Evolutionary conservation across 2,888 invertebrate species (phyloP).

Genomic region (Capitulum mitella): DNA sequence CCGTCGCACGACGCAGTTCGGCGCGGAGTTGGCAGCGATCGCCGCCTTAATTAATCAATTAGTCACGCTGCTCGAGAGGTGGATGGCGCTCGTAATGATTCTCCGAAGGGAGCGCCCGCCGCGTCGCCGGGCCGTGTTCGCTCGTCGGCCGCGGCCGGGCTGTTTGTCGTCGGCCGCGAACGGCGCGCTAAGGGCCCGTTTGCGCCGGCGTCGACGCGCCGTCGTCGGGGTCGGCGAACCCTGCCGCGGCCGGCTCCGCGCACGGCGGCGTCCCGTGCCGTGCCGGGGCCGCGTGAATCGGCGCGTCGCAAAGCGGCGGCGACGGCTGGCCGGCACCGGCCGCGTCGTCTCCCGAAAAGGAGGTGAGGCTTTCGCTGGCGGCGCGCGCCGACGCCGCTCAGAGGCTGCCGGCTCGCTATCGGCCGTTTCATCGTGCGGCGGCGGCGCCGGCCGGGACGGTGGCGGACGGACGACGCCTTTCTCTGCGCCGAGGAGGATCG

Average conservation of each 20-base stretch:
- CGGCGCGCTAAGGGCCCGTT: no score
- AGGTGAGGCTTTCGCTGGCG: neutral
- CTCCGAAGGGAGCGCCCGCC: neutral
- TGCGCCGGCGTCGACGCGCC: neutral
- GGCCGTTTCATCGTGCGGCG: neutral
- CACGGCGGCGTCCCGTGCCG: no score
- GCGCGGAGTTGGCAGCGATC: neutral
- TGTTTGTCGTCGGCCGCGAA: no score
- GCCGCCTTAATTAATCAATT: conserved; percentile 8
- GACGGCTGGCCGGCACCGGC: neutral
- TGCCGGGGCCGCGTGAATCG: neutral
- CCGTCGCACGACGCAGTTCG: no score
- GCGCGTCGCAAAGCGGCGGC: neutral
- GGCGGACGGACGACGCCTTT: neutral
- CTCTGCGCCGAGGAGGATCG: neutral
- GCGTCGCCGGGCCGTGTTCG: neutral
- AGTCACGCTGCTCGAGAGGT: neutral
- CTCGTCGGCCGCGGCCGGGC: no score
- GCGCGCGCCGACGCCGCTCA: neutral
- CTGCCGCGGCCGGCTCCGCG: neutral
- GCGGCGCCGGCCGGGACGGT: neutral
- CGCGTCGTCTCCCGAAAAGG: neutral
- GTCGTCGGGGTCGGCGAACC: neutral
- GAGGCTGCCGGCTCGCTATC: neutral
- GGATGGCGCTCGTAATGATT: neutral